Base-by-base conservation (phyloP, 2,113 vertebrate genomes). In the Petromus typicus region DNA sequence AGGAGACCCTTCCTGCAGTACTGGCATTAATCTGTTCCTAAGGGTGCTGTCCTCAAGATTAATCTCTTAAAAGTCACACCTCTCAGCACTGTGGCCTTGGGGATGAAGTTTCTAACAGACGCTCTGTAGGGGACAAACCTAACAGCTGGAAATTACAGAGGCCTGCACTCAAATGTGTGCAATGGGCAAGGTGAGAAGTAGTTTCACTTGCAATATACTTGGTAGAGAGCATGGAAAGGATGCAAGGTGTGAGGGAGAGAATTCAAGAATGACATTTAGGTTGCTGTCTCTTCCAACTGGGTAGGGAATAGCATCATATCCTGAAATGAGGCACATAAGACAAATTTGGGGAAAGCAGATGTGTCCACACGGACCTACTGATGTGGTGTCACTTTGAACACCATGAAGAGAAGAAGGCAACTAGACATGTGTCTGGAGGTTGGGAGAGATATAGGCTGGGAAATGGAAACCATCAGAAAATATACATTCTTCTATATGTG, bases 251-350 rank as follows among this genome's bases (percentile, higher is more conserved):
- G 45, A 85, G 7, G n/a, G 69, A 22, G 18, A 82, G 76, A 48
- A 80, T 54, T 84, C n/a, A 73, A 93, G 71, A 73, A 61, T 45
- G 56, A 66, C 37, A 91, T 66, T 34, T 37, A 66, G 56, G 56
- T 45, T 93, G 93, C 78, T 84, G 63, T 66, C 51, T 83, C 83
- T 69, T 45, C 48, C 37, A 88, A 51, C 6, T 93, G 73, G 37
- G 56, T 67, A 76, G 51, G 37, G 4, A 12, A 71, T 27, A 73
- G 40, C 45, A 56, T 73, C 48, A 81, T 45, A 86, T 90, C 86
- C 32, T 84, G 51, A 84, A 71, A 85, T 80, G 56, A 80, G 17
- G 30, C 43, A 90, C 76, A 20, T 20, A 67, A 61, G 45, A 59
- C 73, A 82, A 90, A 82, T 79, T 84, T 40, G 22, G 37, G 67